phyloP scores from a whole-genome alignment of 2,888 invertebrate genomes.

The Cacoxenus indagator region DNA sequence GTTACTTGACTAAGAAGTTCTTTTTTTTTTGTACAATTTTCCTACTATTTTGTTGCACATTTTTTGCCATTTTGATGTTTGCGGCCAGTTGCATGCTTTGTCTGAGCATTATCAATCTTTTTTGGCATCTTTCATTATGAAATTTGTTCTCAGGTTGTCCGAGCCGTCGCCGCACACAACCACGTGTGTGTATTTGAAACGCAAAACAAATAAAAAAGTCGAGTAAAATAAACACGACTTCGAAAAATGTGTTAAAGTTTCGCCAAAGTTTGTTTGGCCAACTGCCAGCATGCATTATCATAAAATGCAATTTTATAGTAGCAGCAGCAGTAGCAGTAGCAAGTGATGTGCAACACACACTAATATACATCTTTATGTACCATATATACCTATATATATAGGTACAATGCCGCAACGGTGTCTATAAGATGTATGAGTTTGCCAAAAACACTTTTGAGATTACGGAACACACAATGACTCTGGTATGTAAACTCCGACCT shows the following conservation, averaged over 20 bases:
- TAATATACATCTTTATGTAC: neutral
- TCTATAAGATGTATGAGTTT: constrained; percentile 8
- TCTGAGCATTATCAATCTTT: constrained; percentile 36
- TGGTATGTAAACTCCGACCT: neutral
- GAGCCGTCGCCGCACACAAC: neutral
- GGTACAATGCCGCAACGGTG: constrained; percentile 13
- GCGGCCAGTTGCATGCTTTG: constrained; percentile 12
- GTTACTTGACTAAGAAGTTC: constrained; percentile 9
- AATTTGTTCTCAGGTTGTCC: constrained; percentile 28
- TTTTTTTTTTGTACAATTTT: neutral
- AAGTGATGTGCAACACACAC: neutral
- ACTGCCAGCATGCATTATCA: constrained; percentile 47
- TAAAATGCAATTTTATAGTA: constrained; percentile 44
- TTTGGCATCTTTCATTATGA: constrained; percentile 6
- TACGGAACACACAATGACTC: neutral
- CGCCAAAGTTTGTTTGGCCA: constrained; percentile 14
- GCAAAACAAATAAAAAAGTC: neutral
- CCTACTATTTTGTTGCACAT: neutral
- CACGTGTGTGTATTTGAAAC: neutral
- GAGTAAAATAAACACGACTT: neutral
- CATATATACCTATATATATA: neutral
- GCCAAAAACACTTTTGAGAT: neutral
- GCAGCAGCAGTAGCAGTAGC: neutral
- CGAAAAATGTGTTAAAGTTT: neutral
- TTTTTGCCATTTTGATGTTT: neutral